Base-by-base conservation (phyloP, 2,888 invertebrate genomes). In the Sclerodermus sp. region DNA sequence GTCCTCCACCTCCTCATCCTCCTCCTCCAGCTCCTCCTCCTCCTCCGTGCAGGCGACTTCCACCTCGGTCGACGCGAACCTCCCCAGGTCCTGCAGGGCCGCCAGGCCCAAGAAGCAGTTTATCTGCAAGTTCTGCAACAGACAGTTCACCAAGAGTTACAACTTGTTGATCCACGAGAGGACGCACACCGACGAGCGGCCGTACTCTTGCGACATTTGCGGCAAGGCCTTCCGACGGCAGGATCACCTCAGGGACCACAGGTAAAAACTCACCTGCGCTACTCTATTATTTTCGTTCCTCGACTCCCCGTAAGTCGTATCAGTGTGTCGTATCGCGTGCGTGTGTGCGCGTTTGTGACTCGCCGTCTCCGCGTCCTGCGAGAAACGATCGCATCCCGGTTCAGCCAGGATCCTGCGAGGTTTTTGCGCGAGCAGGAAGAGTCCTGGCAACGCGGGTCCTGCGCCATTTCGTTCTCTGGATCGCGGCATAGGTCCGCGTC, bases 121-220 rank as follows among this genome's bases (percentile, higher is more conserved):
- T 82, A 93, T 97, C 79, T 98, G 97, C 87, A 93, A 93, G 81
- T 97, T 91, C 83, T 98, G 97, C 84, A 92, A 92, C 80, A 87
- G 97, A 76, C 88, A 96, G 80, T 98, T 98, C 85, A 96, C 95
- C 77, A 98, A 98, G 83, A 91, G 93, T 66, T 98, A 98, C 85
- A 98, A 98, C 82, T 85, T 98, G 79, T 89, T 97, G 86, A 97
- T 98, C 74, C 97, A 98, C 85, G 97, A 97, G 81, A 86, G 96
- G 80, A 96, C 96, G 71, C 97, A 98, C 84, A 94, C 96, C 79
- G 90, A 90, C 58, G 96, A 97, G 82, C 85, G 96, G 74, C 94
- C 96, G 49, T 98, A 93, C 82, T 91, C 93, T 73, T 98, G 97
- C 83, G 96, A 97, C 81, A 92, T 96, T 68, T 98, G 97, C 82